Percentiles rank a stretch among this genome's conserved stretches.
Conservation (phyloP, 2,113 vertebrate species). For the Uropsilus gracilis region DNA sequence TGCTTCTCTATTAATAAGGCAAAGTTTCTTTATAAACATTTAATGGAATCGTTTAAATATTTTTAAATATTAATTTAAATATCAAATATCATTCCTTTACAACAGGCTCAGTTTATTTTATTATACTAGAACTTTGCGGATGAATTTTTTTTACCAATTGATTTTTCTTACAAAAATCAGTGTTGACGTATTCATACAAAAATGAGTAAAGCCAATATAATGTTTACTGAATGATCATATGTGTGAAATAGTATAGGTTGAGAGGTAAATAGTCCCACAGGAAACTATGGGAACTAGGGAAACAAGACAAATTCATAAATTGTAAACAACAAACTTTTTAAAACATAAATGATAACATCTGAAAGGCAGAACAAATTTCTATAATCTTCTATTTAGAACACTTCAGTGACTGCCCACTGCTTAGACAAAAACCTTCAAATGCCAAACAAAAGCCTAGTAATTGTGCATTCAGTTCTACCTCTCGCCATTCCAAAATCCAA, state of each 20-base stretch:
- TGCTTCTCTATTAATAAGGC: constrained; percentile 41
- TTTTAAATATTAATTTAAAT: constrained; percentile 7
- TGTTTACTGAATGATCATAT: neutral
- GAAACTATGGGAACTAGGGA: neutral
- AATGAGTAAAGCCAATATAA: constrained; percentile 33
- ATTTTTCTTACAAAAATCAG: constrained; percentile 29
- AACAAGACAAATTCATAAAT: constrained; percentile 12
- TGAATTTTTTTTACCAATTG: constrained; percentile 32
- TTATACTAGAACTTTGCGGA: neutral
- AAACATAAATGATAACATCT: neutral
- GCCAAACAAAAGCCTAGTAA: neutral
- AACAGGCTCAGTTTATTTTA: constrained; percentile 26
- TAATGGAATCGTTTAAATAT: constrained; percentile 15
- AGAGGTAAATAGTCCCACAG: neutral
- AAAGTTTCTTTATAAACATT: constrained; percentile 31
- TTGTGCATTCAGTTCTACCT: too few species aligned
- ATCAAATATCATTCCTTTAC: constrained; percentile 45
- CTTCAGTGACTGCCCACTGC: neutral
- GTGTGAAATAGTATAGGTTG: neutral
- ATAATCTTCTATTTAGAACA: constrained; percentile 27
- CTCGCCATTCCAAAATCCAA: neutral
- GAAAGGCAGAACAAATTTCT: constrained; percentile 42
- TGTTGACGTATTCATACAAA: constrained; percentile 35
- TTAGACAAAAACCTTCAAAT: constrained; percentile 32
- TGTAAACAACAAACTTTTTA: neutral